Base-by-base conservation (phyloP, 1,140 invertebrate species). In the Melipona quadrifasciata region DNA sequence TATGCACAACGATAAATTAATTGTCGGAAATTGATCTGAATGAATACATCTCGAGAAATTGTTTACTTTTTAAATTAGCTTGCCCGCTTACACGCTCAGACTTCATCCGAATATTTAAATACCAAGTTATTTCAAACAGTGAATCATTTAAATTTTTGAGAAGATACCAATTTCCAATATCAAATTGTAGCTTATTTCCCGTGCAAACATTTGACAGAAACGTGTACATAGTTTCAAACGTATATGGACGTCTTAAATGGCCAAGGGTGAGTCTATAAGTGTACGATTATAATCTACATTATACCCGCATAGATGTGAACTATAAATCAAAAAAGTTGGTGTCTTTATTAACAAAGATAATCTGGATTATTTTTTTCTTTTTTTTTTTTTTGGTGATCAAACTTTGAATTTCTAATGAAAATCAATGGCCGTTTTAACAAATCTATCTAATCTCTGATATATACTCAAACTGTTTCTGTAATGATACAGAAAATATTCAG, bases 341-440 rank as follows among this genome's bases (percentile, higher is more conserved):
- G 39, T 72, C 68, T 72, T 72, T 80, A 72, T 80, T 61, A 61
- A 55, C 67, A 58, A 19, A 51, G 53, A 34, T 17, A 53, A 3
- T 12, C 58, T 14, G 58, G 53, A 67, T 39, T n/a, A 17, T 68
- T 68, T 12, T 14, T 24, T 16, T 73, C 53, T 21, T 19, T 17
- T 51, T 72, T 71, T 51, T 21, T 0, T 10, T 27, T 58, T 27
- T 19, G 19, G 31, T 21, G 11, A 24, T 51, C n/a, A 39, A 71
- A 8, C 21, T 47, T n/a, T 12, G 71, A 55, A 67, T 1, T 53
- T 47, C n/a, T 39, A 17, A 55, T 27, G 8, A n/a, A 80, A 55
- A 55, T 75, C n/a, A 61, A 39, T 14, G 14, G 34, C 16, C 57
- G 14, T 2, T 14, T n/a, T n/a, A 11, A 12, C 6, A n/a, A 31